These are phyloP conservation scores for Labeo rohita DNA, from an alignment of 2,113 vertebrate species.

Conservation along the genomic window DNA sequence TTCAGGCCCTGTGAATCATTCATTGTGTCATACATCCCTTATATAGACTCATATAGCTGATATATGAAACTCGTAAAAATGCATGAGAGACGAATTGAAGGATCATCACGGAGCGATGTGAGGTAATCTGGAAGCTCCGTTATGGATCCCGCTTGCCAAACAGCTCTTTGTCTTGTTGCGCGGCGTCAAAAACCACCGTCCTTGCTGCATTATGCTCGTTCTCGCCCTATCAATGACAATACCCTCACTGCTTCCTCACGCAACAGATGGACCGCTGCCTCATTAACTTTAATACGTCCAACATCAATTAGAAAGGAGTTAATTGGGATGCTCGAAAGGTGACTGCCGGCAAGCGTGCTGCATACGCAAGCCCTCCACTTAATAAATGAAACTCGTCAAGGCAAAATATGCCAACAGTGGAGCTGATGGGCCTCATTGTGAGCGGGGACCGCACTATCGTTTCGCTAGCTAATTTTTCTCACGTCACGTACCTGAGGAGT, in stretches of 20 bases:
- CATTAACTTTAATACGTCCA: conserved; percentile 78
- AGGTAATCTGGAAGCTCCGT: conserved; percentile 26
- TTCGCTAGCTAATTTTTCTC: conserved; percentile 30
- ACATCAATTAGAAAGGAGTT: conserved; percentile 76
- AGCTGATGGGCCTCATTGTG: conserved; percentile 27
- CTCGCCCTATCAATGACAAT: conserved; percentile 61
- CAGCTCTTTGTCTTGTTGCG: conserved; percentile 55
- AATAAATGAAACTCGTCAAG: conserved; percentile 65
- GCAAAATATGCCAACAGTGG: conserved; percentile 51
- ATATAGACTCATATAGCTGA: conserved; percentile 70
- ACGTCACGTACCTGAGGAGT: conserved; percentile 4
- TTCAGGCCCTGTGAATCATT: conserved; percentile 69
- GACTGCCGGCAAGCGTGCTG: conserved; percentile 62
- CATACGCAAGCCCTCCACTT: conserved; percentile 63
- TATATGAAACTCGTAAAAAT: conserved; percentile 73
- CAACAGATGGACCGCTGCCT: conserved; percentile 77
- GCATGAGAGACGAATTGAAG: conserved; percentile 61
- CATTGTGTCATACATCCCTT: conserved; percentile 66
- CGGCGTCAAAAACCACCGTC: conserved; percentile 47
- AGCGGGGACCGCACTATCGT: conserved; percentile 17
- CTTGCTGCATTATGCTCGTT: conserved; percentile 55
- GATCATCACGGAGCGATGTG: conserved; percentile 41
- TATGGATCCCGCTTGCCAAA: conserved; percentile 22
- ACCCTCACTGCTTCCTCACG: conserved; percentile 60
- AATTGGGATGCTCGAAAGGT: conserved; percentile 75